A percentile compares a stretch with the other conserved stretches of the same genome.
These are phyloP conservation scores for Vicugna pacos DNA, from an alignment of 2,113 vertebrate genomes.

Conservation along the genomic window DNA sequence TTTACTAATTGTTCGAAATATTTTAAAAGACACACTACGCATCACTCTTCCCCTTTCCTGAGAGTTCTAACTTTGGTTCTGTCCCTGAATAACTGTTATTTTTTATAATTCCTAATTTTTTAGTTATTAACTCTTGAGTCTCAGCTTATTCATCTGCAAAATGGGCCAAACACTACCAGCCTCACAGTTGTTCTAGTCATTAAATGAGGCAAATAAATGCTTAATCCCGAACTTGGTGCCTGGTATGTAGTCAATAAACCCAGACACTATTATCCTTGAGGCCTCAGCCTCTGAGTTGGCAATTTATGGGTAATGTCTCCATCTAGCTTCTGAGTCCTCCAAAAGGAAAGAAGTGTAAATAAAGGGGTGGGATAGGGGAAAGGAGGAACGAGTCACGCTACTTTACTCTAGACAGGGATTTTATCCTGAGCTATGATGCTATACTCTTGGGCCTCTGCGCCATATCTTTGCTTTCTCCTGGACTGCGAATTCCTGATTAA, in stretches of 20 bases:
- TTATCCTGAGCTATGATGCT: not conserved
- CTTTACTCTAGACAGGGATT: not conserved
- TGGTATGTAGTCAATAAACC: not conserved
- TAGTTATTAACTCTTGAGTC: not conserved
- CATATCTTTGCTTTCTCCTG: not conserved
- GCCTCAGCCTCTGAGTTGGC: not conserved
- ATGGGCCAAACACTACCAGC: not conserved
- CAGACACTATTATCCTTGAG: not conserved
- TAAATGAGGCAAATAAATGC: not conserved
- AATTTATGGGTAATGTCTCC: not conserved
- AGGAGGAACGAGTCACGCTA: not conserved
- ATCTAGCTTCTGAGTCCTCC: not conserved
- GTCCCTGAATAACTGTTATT: not conserved
- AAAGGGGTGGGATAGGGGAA: too few species aligned
- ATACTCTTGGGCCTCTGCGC: not conserved
- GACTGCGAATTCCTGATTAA: not conserved
- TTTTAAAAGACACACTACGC: not conserved
- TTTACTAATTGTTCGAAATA: not conserved
- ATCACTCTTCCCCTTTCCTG: not conserved
- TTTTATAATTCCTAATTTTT: not conserved
- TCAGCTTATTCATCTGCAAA: constrained; percentile 31
- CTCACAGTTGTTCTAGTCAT: not conserved
- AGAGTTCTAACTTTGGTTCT: not conserved
- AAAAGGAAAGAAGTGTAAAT: not conserved
- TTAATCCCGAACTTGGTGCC: not conserved